A percentile compares a stretch with the other conserved stretches of the same genome.
Evolutionary conservation across 2,797 vertebrate species (phyloP).

Genomic region (Scomberomorus guttatus): DNA sequence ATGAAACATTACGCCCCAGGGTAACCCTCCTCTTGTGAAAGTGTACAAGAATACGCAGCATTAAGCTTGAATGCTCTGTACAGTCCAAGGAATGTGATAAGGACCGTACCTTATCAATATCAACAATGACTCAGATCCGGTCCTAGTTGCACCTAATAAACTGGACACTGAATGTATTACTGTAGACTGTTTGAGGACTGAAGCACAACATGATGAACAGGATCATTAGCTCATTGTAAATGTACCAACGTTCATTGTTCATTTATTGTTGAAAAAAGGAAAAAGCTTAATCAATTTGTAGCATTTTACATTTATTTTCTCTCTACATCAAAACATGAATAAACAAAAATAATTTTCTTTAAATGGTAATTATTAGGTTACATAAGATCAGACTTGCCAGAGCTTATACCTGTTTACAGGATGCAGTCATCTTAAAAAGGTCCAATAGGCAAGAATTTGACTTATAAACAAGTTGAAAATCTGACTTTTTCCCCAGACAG

Average conservation of each 20-base stretch:
- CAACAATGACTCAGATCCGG: background rate
- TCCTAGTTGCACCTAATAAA: background rate
- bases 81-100: background rate
- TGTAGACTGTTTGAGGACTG: background rate
- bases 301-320: slow-evolving; percentile 25
- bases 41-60: background rate
- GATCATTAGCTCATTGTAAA: background rate
- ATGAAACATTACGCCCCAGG: no score
- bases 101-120: background rate
- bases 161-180: background rate
- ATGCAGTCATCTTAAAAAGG: background rate
- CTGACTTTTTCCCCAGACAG: background rate
- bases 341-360: background rate
- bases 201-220: background rate
- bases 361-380: background rate
- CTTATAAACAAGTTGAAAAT: background rate
- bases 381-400: background rate
- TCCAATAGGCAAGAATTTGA: background rate
- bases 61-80: background rate
- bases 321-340: slow-evolving; percentile 19
- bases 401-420: background rate
- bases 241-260: background rate
- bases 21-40: background rate
- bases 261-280: background rate
- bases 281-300: background rate